Base-by-base conservation (phyloP, 2,888 invertebrate genomes). In the Orchesellides sinensis region DNA sequence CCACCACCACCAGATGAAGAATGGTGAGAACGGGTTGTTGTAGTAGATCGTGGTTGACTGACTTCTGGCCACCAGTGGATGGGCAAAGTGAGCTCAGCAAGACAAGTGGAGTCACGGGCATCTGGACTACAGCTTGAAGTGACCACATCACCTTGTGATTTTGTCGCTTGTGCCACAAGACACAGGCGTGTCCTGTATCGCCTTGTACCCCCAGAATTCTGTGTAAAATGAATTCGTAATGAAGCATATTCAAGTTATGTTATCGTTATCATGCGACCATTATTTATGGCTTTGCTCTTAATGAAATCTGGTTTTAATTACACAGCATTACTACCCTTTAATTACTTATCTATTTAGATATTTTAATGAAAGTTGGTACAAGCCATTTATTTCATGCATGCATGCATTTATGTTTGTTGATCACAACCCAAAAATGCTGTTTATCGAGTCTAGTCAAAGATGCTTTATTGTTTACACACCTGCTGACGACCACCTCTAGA, bases 111-210 rank as follows among this genome's bases (percentile, higher is more conserved):
- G 89, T 97, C 96, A 89, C 96, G 95, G 12, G 96, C 96, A 90
- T 96, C 96, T 0, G 98, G 97, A 89, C 96, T 96, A 91, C 98
- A 98, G n/a, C 96, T 95, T 0, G 97, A 95, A 70, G 96, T 95
- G 84, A 97, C 91, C 2, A 85, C 63, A 73, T 88, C 88, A 1
- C 88, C 88, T 47, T 81, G 85, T 32, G 80, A 87, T 54, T 87
- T 88, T 61, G 89, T 88, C 45, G 89, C 89, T 79, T 90, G 89
- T 0, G 90, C 90, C 75, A 87, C 87, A 4, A 88, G 85, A 69
- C 88, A 88, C 25, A 88, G 85, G 47, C 88, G 79, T 21, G 88
- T 88, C 40, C 87, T 83, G 49, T 86, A 85, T 52, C 87, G 59
- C 61, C 88, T 56, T 8, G 80, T 78, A 2, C 78, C 66, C n/a